Conservation (phyloP, 2,888 invertebrate genomes). For the Panopea generosa region DNA sequence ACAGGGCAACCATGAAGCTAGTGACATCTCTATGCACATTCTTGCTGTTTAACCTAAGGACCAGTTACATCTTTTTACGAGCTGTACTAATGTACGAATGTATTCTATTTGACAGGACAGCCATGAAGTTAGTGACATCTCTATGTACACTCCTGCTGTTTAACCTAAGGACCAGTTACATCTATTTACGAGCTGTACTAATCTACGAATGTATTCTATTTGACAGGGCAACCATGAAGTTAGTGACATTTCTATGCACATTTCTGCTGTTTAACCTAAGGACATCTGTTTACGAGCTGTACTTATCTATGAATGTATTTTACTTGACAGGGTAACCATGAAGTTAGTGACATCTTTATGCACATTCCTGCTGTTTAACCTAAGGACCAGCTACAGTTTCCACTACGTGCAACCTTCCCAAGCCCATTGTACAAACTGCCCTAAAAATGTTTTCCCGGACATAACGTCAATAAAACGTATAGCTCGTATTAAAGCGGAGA, state of each 20-base stretch:
- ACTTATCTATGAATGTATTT: too few relatives aligned
- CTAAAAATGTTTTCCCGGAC: neutral
- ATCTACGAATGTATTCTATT: too few relatives aligned
- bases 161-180: too few relatives aligned
- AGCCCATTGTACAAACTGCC: slow-evolving; percentile 7
- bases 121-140: slow-evolving; percentile 2
- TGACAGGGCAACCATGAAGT: neutral
- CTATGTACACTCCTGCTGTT: slow-evolving; percentile 14
- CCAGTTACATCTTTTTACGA: too few relatives aligned
- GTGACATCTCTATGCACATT: too few relatives aligned
- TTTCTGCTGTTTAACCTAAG: slow-evolving; percentile 7
- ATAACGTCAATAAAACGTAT: slow-evolving; percentile 2
- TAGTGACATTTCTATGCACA: slow-evolving; percentile 6
- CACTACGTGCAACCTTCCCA: neutral
- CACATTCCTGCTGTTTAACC: slow-evolving; percentile 13
- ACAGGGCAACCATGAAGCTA: too few relatives aligned
- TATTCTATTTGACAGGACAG: too few relatives aligned
- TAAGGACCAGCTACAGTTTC: neutral
- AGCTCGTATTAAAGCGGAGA: slow-evolving; percentile 5
- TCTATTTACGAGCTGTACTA: too few relatives aligned
- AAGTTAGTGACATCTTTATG: neutral
- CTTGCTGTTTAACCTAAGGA: too few relatives aligned
- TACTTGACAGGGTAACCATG: neutral
- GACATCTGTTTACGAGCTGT: too few relatives aligned
- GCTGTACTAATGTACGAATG: too few relatives aligned